Evolutionary conservation across 2,888 invertebrate species (phyloP).

Genomic region (Latheticus oryzae): DNA sequence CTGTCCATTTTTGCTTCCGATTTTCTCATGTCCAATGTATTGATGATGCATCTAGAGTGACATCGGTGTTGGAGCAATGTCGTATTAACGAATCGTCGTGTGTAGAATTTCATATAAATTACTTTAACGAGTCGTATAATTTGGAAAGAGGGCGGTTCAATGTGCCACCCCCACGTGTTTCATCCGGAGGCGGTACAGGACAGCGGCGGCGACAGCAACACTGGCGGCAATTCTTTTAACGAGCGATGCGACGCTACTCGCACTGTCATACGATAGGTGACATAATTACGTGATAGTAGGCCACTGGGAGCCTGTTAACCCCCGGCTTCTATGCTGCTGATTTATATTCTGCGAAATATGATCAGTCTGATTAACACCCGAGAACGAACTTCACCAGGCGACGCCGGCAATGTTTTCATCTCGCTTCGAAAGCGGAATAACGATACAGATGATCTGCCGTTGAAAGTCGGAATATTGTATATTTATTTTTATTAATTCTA

Average conservation of each 20-base stretch:
- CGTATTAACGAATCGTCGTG: constrained; percentile 40
- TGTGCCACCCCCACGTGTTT: constrained; percentile 33
- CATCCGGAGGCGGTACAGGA: constrained; percentile 29
- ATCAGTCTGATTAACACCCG: constrained; percentile 59
- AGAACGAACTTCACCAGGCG: constrained; percentile 42
- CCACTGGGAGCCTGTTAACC: constrained; percentile 66
- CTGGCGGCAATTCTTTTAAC: constrained; percentile 35
- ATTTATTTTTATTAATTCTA: too few relatives aligned
- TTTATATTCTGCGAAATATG: constrained; percentile 63
- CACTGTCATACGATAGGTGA: constrained; percentile 65
- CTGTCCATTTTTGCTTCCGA: constrained; percentile 32
- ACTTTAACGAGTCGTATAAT: constrained; percentile 47
- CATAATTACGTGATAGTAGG: constrained; percentile 65
- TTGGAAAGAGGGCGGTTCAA: constrained; percentile 36
- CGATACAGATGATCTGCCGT: too few relatives aligned
- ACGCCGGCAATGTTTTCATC: too few relatives aligned
- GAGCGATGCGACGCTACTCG: constrained; percentile 45
- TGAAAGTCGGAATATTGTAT: too few relatives aligned
- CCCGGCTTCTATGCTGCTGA: constrained; percentile 62
- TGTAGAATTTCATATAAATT: constrained; percentile 48
- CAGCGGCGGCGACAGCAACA: constrained; percentile 18
- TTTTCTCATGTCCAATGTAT: constrained; percentile 20
- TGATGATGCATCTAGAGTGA: constrained; percentile 2
- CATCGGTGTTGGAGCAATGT: constrained; percentile 8
- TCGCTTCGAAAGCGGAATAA: too few relatives aligned